Evolutionary conservation across 2,797 vertebrate genomes (phyloP), one percentile per base, ranked within the genome.

Genomic region (Mus caroli): DNA sequence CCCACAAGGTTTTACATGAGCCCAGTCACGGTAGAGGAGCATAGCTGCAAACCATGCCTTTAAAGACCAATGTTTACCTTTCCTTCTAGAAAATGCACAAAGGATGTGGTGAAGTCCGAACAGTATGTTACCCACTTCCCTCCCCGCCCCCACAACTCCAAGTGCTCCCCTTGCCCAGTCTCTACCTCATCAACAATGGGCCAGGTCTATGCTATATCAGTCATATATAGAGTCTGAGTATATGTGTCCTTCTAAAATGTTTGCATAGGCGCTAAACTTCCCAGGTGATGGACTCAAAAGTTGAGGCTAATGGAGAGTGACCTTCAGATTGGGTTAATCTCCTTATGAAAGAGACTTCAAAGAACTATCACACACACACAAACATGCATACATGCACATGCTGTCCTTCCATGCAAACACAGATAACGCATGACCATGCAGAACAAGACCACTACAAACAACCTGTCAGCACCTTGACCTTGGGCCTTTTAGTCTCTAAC

Each of bases 11-110:
- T 91, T 64, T 67, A 54, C 50, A 43, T 56, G 1, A 6, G 34
- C 17, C 15, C 3, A 0, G 43, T 17, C 46, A 26, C 79, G 62
- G 40, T 24, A 11, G 43, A 79, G 58, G 5, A 83, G 37, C 4
- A 52, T 1, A 14, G n/a, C 12, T 11, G 1, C 26, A 54, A 92
- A 52, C n/a, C 52, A 31, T 78, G n/a, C 0, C 0, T 64, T 69
- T 56, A 5, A 82, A 43, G 60, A 73, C 20, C 64, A 73, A 58
- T 50, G 43, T 43, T 34, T 67, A n/a, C 58, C 54, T 24, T 87
- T 37, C 88, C 37, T 56, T 76, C 50, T 50, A 37, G 20, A 43
- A 76, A 90, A 69, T 1, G 6, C 15, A 4, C 24, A 20, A 34
- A 56, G 46, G 34, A 76, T 6, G 0, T 5, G 8, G 34, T 31